Evolutionary conservation across 2,888 invertebrate genomes (phyloP).

Genomic region (Sabatieria punctata): DNA sequence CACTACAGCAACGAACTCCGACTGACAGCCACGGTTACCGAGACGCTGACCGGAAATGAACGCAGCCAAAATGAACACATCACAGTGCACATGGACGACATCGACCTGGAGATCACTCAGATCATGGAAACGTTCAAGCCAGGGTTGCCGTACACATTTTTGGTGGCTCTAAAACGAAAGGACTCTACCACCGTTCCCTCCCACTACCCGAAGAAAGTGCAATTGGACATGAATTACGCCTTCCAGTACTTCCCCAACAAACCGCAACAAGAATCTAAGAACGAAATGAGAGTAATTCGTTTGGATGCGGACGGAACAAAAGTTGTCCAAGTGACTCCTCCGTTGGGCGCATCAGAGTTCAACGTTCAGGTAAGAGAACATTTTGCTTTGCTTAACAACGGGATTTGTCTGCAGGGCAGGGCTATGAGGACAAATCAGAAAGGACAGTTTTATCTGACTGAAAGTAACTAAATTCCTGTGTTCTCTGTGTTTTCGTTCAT

Average conservation of each 20-base stretch:
- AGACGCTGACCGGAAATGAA: slow-evolving; percentile 50
- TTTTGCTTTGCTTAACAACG: too few species aligned
- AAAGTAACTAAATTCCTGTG: too few species aligned
- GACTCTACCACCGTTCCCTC: too few species aligned
- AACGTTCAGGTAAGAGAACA: too few species aligned
- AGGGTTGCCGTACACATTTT: slow-evolving; percentile 61
- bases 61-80: slow-evolving; percentile 39
- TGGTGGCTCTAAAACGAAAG: too few species aligned
- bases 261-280: neutral
- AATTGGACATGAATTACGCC: neutral
- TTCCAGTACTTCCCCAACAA: neutral
- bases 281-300: slow-evolving; percentile 16
- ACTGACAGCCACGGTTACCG: slow-evolving; percentile 72
- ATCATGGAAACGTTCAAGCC: slow-evolving; percentile 75
- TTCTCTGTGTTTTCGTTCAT: too few species aligned
- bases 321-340: slow-evolving; percentile 21
- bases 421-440: too few species aligned
- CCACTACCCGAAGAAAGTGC: too few species aligned
- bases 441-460: too few species aligned
- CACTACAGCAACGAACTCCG: slow-evolving; percentile 62
- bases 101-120: slow-evolving; percentile 56
- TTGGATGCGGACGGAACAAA: slow-evolving; percentile 29
- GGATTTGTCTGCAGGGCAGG: too few species aligned
- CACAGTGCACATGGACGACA: slow-evolving; percentile 56
- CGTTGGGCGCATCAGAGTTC: slow-evolving; percentile 24